These are phyloP conservation scores for Acrocera orbiculus DNA, from an alignment of 2,888 invertebrate species.

Conservation along the genomic window DNA sequence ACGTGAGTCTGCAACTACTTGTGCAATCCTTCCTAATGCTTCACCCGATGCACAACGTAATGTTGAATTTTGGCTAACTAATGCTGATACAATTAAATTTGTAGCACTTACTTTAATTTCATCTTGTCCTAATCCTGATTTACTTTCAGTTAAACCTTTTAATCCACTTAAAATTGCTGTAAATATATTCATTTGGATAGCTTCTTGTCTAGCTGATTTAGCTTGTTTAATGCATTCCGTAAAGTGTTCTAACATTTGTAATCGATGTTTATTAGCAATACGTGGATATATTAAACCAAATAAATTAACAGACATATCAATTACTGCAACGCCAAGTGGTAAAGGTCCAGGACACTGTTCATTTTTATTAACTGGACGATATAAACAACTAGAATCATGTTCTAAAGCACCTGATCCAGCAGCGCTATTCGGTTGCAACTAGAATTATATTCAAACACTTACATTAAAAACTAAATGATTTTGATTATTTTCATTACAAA, in stretches of 20 bases:
- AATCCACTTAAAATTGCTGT: constrained; percentile 81
- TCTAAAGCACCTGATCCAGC: constrained; percentile 92
- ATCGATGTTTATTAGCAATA: constrained; percentile 87
- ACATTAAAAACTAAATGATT: too few relatives aligned
- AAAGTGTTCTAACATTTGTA: constrained; percentile 96
- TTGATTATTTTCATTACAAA: too few relatives aligned
- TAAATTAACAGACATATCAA: constrained; percentile 81
- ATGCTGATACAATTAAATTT: constrained; percentile 59
- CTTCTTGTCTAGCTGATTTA: constrained; percentile 83
- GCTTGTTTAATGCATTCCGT: constrained; percentile 86
- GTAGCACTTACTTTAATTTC: constrained; percentile 74
- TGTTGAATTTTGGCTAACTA: constrained; percentile 56
- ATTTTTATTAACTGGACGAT: constrained; percentile 42
- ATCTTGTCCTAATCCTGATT: constrained; percentile 71
- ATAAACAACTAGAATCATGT: constrained; percentile 87
- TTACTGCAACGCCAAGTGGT: constrained; percentile 89
- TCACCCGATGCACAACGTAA: constrained; percentile 91
- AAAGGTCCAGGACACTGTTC: constrained; percentile 51
- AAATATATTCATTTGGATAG: constrained; percentile 90
- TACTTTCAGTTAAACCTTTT: constrained; percentile 72
- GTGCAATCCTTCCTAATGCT: constrained; percentile 82
- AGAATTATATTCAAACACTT: constrained; percentile 35
- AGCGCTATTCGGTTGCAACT: constrained; percentile 89
- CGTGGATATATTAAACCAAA: constrained; percentile 90
- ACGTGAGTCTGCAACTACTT: constrained; percentile 69